Conservation (phyloP, 2,888 invertebrate genomes). For the Amblyteles armatorius region DNA sequence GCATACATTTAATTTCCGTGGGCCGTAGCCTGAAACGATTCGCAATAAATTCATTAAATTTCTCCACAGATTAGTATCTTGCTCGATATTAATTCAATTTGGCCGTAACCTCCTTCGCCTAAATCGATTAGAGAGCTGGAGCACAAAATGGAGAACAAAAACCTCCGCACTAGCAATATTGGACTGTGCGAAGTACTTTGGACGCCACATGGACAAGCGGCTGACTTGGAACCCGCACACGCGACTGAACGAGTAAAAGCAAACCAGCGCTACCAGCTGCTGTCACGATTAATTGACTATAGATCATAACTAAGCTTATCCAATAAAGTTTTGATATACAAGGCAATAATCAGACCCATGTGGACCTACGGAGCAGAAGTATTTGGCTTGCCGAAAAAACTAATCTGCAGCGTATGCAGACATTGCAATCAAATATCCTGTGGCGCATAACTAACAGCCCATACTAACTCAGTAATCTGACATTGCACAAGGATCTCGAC, state of each 20-base stretch:
- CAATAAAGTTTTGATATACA: constrained; percentile 9
- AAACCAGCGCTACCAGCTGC: neutral
- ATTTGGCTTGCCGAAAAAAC: constrained; percentile 5
- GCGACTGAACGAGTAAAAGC: constrained; percentile 13
- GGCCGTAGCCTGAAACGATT: neutral
- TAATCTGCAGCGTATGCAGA: neutral
- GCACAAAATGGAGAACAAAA: constrained; percentile 10
- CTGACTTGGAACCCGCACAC: constrained; percentile 14
- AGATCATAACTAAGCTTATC: neutral
- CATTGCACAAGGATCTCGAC: constrained; percentile 11
- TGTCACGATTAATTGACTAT: constrained; percentile 15
- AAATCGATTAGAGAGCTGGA: neutral
- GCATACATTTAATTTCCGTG: too few relatives aligned
- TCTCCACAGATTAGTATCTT: neutral
- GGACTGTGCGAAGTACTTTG: neutral
- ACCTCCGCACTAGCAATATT: neutral
- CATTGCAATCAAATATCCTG: constrained; percentile 14
- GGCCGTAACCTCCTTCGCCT: constrained; percentile 8
- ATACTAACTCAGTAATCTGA: constrained; percentile 4
- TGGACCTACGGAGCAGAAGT: constrained; percentile 4
- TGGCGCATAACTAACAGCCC: constrained; percentile 10
- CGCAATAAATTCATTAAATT: neutral
- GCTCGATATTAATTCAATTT: neutral
- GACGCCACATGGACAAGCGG: neutral
- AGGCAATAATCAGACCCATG: neutral